Base-by-base conservation (phyloP, 2,113 vertebrate species). In the Solenodon paradoxus region DNA sequence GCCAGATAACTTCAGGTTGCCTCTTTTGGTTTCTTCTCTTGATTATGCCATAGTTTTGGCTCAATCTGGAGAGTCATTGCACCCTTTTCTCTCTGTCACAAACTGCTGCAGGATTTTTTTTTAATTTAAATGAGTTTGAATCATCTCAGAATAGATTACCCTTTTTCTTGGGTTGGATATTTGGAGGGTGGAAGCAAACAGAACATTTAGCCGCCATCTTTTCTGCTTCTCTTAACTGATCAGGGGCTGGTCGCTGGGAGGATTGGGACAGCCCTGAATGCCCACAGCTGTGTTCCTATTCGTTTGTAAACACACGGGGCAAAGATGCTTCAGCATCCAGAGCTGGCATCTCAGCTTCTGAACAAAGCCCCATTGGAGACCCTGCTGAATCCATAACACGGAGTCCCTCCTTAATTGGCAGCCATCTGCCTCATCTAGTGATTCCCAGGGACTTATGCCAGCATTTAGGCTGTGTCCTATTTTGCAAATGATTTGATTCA, bases 61-160 rank as follows among this genome's bases (percentile, higher is more conserved):
- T 79, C 9, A 20, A 93, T 91, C 51, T 57, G 0, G 26, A 30
- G 63, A 42, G 38, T 84, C 90, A 72, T 47, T 87, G 47, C 5
- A 4, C 0, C 4, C 93, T 59, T 49, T 90, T 97, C 81, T 93
- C 78, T 45, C 69, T 66, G 77, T 80, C 63, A 3, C 84, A 96
- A 57, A 63, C 47, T 83, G 92, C 92, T 12, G 0, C 63, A 94
- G 96, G 74, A 95, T 96, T 97, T 88, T 61, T 93, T 95, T 89
- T 79, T 38, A 17, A 94, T 95, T 97, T 97, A 96, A 98, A 98
- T 96, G 96, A 97, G 75, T 85, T 91, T 69, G 88, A 97, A 94
- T 93, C 74, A 88, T 74, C 53, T 89, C 96, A 68, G 97, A 88
- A 96, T 86, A 84, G 86, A 63, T 90, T 68, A 51, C 80, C 47